Evolutionary conservation across 1,140 invertebrate genomes (phyloP), one percentile per base, ranked within the genome.

Genomic region (Apis mellifera): DNA sequence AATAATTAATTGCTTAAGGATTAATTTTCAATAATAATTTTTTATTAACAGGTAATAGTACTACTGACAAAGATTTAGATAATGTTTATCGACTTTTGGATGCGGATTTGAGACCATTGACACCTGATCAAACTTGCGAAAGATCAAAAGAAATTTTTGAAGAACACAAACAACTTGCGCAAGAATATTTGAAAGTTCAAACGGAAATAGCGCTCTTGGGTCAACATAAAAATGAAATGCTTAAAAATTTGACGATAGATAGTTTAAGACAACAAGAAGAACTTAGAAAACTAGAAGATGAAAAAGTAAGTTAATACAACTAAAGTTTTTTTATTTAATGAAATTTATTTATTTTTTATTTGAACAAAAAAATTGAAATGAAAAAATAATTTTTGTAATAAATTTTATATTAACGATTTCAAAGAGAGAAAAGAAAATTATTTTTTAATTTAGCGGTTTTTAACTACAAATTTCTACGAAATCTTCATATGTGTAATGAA

Each of bases 91-190:
- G 96, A 89, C 95, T 97, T 86, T 92, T 98, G 81, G 97, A 98
- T 91, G 95, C 96, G 0, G 96, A 97, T 81, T 94, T 97, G 66
- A 95, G 97, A 89, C 98, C 98, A 1, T 95, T 97, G 71, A 96
- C 96, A 32, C 98, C 98, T 12, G 96, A 97, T 93, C 95, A 96
- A 73, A 95, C 95, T 76, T 97, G 96, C 92, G 95, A 96, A 48
- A 96, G 97, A 91, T 98, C 97, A 57, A 95, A 97, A 89, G 93
- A 96, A 78, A 97, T 98, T 79, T 98, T 97, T 93, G 95, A 98
- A 77, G 96, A 98, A 86, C 98, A 98, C 91, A 97, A 97, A 88
- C 95, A 96, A 90, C 95, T 98, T 84, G 96, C 96, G 59, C 95
- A 96, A 90, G 96, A 97, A 92, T 97, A 96, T 93, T 95, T 96